Conservation (phyloP, 2,113 vertebrate genomes). For the Rallus limicola region DNA sequence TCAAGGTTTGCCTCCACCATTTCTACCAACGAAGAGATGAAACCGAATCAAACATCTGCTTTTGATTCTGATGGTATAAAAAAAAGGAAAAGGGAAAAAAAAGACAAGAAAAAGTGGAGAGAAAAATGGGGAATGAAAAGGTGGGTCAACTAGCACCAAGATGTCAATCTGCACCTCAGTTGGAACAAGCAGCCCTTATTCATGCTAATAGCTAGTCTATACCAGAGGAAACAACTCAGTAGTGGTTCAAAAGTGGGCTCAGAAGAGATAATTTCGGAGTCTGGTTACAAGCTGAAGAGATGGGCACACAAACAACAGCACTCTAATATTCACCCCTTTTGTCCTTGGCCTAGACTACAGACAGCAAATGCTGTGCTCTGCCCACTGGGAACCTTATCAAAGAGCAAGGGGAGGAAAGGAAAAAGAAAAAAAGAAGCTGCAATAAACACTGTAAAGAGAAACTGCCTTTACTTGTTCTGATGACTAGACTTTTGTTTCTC, state of each 20-base stretch:
- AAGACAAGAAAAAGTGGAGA: neutral
- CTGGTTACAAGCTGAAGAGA: neutral
- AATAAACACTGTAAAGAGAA: slow-evolving; percentile 9
- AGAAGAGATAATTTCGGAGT: neutral
- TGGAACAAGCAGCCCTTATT: neutral
- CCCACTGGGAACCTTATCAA: neutral
- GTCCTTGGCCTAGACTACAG: neutral
- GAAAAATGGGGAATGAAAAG: neutral
- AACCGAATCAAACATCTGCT: neutral
- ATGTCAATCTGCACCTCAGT: neutral
- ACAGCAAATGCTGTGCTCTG: neutral
- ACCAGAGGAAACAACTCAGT: neutral
- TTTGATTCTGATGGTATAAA: neutral
- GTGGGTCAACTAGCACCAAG: neutral
- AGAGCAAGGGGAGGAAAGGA: neutral
- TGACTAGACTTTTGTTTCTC: neutral
- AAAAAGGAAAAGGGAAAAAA: neutral
- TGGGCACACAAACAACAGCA: neutral
- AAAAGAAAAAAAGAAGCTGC: neutral
- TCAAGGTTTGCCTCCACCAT: neutral
- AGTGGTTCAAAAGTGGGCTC: neutral
- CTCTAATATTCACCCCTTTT: neutral
- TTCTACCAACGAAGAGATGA: neutral
- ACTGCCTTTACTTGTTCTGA: slow-evolving; percentile 21
- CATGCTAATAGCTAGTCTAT: neutral